A percentile compares a stretch with the other conserved stretches of the same genome.
phyloP scores from a whole-genome alignment of 2,797 vertebrate species.

The Chaetophractus vellerosus region DNA sequence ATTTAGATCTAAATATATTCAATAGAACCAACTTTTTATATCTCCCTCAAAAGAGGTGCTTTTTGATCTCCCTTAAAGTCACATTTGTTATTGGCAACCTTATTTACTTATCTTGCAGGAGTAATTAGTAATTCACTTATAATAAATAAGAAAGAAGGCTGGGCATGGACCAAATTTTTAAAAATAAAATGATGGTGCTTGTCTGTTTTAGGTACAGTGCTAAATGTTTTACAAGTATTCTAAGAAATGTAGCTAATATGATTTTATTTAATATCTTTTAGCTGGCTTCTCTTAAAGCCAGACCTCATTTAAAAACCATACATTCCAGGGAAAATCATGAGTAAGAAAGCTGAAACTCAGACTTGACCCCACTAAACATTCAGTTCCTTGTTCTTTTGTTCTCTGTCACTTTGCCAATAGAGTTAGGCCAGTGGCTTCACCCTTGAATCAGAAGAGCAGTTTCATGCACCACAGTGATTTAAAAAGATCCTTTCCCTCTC shows the following conservation, averaged over 20 bases:
- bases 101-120: background rate
- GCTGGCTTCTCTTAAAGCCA: slow-evolving; percentile 34
- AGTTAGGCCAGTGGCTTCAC: background rate
- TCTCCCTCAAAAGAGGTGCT: slow-evolving; percentile 36
- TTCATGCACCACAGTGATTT: no score
- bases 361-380: background rate
- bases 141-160: background rate
- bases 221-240: background rate
- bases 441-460: background rate
- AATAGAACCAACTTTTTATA: background rate
- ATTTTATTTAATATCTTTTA: background rate
- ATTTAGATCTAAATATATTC: slow-evolving; percentile 20
- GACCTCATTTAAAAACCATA: background rate
- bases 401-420: slow-evolving; percentile 13
- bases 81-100: background rate
- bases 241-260: background rate
- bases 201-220: background rate
- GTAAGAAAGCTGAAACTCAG: slow-evolving; percentile 2
- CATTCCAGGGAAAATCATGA: slow-evolving; percentile 5
- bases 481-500: no score
- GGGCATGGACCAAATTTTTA: background rate
- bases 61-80: slow-evolving; percentile 18
- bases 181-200: slow-evolving; percentile 7
- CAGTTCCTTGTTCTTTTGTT: background rate
- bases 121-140: slow-evolving; percentile 2